Base-by-base conservation (phyloP, 2,113 vertebrate species). In the Dendrocopos noguchii region DNA sequence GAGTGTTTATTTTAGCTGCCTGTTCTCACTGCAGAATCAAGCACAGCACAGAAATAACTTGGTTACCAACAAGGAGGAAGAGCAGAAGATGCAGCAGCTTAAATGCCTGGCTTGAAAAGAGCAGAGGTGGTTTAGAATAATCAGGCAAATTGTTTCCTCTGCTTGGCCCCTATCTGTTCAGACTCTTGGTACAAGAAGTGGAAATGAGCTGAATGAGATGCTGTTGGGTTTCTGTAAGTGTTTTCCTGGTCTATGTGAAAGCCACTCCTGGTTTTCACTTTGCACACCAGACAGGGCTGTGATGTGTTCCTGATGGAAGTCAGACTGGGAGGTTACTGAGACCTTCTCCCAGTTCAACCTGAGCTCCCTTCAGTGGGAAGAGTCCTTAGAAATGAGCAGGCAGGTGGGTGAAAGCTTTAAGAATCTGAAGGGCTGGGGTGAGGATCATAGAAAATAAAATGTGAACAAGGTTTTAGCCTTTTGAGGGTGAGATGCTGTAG, bases 1-100 rank as follows among this genome's bases (percentile, higher is more conserved):
- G 65, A 53, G 77, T 72, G 88, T 94, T 95, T 93, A 78, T 93
- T 93, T 93, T 90, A 88, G 83, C 83, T 88, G 85, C 53, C 57
- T 91, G 31, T 79, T 94, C 88, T 94, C 93, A 68, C 83, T n/a
- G 53, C 70, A 90, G 60, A 74, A 74, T 90, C 33, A 21, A 75
- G 90, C 21, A 6, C 47, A 6, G 79, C 12, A 53, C 68, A 67
- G 80, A 91, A 93, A 90, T 94, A 91, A 36, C 82, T 82, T 13
- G 4, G 52, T 42, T 67, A 27, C 39, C 8, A 50, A 50, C 19
- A 60, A 19, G 28, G 72, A 73, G 36, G 65, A 74, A 83, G 80
- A 86, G 73, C 44, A 79, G 31, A 9, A 9, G 4, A 10, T 4
- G 28, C 77, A 20, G 47, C n/a, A 15, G 24, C 78, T 78, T 50